Evolutionary conservation across 2,888 invertebrate species (phyloP), one percentile per base, ranked within the genome.

Genomic region (Drosophila percnosoma): DNA sequence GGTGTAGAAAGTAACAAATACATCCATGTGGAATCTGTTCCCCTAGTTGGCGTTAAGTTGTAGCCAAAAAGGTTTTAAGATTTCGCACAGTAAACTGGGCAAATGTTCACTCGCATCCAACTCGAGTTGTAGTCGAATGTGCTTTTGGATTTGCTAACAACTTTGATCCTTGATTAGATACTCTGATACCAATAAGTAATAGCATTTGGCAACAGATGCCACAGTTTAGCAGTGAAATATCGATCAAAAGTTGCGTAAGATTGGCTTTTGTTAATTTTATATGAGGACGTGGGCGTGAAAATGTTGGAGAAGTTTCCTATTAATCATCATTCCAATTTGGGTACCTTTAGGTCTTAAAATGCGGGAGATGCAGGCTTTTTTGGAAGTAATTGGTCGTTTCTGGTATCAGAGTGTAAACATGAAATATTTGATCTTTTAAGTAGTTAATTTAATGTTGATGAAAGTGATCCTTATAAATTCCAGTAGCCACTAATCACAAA

Each of bases 41-140:
- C 85, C 87, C 78, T 87, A 38, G 52, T 36, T 69, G 76, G 68
- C 64, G 60, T 33, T 51, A 2, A 68, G 73, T 29, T 18, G 8
- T 73, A 53, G 71, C 53, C 68, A 40, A 38, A 13, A 21, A 80
- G 82, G 87, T 82, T 85, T 84, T 42, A 65, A 69, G 71, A 67
- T 64, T 55, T 75, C 81, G 85, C 55, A 82, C 68, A 85, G 49
- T 21, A 84, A 84, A 1, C 31, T 51, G 1, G 52, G 78, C 85
- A 80, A 73, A 68, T 75, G 45, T 85, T 85, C 85, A 87, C 85
- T 73, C 81, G 87, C 76, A 42, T 45, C 76, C 83, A 78, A 80
- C 29, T 52, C 53, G 72, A 87, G 85, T 42, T 18, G 1, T 40
- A 70, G 73, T 68, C 73, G 76, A 5, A n/a, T 45, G 76, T 62